Base-by-base conservation (phyloP, 2,797 vertebrate genomes). In the Schizopygopsis pylzovi region DNA sequence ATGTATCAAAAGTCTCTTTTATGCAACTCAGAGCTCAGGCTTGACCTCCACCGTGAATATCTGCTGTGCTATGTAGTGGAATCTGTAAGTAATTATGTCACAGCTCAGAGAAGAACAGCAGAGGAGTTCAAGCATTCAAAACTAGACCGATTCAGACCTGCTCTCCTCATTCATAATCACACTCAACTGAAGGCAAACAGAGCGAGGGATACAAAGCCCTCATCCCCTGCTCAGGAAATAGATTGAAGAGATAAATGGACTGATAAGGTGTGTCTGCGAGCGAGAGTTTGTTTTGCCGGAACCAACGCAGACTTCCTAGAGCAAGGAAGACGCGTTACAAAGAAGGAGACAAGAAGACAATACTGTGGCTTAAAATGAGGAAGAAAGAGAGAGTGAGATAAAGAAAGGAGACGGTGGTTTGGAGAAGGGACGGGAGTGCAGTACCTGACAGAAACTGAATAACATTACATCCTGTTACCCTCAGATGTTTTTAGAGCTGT, bases 31-130 rank as follows among this genome's bases (percentile, higher is more conserved):
- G 81, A 79, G 77, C 85, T 84, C 85, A 65, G 87, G 41, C 68
- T 49, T 85, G 89, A 91, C 88, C 87, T 82, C 78, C 80, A 79
- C 75, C n/a, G 28, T 80, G 84, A 87, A 84, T 76, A 85, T 89
- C 87, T 86, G 11, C 87, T 76, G 72, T 81, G 61, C 25, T 87
- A 73, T 87, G 77, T 37, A 72, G 83, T 70, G 77, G 88, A 78
- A 90, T 91, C 88, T 92, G 89, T 41, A 88, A 88, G 87, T 88
- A 90, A 91, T 92, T 92, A 91, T 78, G 82, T 85, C 81, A 78
- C 56, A 33, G 49, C 65, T 56, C 47, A 71, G 61, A 82, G 82
- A 77, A 90, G 82, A 92, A 88, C 83, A 33, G 65, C 41, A 83
- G 71, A 61, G 70, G 73, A 68, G 87, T 88, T 87, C 72, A 89